Evolutionary conservation across 2,113 vertebrate genomes (phyloP).

Genomic region (Rhinolophus ferrumequinum): DNA sequence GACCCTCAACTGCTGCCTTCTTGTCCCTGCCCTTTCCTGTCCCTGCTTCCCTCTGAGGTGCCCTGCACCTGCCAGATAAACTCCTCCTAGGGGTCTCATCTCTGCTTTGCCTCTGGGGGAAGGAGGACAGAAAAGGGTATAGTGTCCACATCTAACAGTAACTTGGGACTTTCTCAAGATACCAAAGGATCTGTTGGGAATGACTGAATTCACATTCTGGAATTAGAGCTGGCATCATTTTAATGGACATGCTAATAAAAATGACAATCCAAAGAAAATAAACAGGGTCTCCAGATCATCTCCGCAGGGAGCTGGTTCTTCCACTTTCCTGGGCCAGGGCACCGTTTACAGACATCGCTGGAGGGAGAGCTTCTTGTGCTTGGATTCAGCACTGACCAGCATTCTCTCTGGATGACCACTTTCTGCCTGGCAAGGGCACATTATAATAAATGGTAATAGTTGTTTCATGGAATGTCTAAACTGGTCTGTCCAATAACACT

Average conservation of each 20-base stretch:
- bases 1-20: not conserved
- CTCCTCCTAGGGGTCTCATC: not conserved
- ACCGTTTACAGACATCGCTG: too few species aligned
- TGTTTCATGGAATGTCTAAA: not conserved
- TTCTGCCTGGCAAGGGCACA: accelerated
- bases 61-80: not conserved
- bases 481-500: not conserved
- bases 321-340: accelerated
- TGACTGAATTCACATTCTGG: not conserved
- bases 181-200: too few species aligned
- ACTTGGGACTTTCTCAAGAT: not conserved
- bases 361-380: not conserved
- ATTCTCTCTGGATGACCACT: accelerated
- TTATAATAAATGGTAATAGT: not conserved
- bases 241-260: not conserved
- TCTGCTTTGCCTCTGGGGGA: not conserved
- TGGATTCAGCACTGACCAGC: not conserved
- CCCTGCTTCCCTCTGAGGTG: not conserved
- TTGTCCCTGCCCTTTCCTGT: too few species aligned
- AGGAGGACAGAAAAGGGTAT: not conserved
- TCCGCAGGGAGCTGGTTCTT: not conserved
- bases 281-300: not conserved
- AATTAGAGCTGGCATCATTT: not conserved
- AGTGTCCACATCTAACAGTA: not conserved
- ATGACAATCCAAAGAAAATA: not conserved